A percentile compares a stretch with the other conserved stretches of the same genome.
phyloP scores from a whole-genome alignment of 2,113 vertebrate species.

The Erinaceus europaeus region DNA sequence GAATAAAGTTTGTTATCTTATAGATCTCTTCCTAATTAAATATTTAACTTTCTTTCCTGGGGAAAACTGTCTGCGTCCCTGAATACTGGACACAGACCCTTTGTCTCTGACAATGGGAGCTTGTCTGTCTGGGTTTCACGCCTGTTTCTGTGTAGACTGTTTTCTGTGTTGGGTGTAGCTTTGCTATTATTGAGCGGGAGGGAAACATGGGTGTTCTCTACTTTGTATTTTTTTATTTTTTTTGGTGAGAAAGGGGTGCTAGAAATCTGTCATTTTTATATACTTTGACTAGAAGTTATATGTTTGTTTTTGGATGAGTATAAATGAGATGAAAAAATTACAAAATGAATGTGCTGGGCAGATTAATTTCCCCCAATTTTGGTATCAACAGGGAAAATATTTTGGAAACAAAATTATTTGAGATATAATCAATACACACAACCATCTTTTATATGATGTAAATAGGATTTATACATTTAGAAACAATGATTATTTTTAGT shows the following conservation, averaged over 20 bases:
- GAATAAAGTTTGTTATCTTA: too few species aligned
- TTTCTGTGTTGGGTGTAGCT: too few species aligned
- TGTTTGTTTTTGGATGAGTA: constrained; percentile 1
- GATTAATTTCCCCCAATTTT: constrained; percentile 37
- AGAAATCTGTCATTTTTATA: background rate
- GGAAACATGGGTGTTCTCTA: too few species aligned
- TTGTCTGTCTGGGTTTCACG: too few species aligned
- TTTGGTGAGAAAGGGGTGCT: background rate
- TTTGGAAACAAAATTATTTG: background rate
- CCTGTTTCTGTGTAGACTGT: too few species aligned
- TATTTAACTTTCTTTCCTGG: too few species aligned
- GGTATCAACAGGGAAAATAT: background rate
- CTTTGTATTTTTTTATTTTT: too few species aligned
- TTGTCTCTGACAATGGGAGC: too few species aligned
- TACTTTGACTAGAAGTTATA: background rate
- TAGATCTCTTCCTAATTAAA: too few species aligned
- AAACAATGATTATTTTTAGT: background rate
- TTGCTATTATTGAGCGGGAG: too few species aligned
- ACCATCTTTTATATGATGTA: background rate
- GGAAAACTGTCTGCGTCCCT: too few species aligned
- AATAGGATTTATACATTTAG: background rate
- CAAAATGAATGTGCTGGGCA: background rate
- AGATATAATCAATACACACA: background rate
- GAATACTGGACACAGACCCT: too few species aligned
- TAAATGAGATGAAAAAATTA: constrained; percentile 20